Evolutionary conservation across 2,888 invertebrate genomes (phyloP), one percentile per base, ranked within the genome.

Genomic region (Thyatira batis): DNA sequence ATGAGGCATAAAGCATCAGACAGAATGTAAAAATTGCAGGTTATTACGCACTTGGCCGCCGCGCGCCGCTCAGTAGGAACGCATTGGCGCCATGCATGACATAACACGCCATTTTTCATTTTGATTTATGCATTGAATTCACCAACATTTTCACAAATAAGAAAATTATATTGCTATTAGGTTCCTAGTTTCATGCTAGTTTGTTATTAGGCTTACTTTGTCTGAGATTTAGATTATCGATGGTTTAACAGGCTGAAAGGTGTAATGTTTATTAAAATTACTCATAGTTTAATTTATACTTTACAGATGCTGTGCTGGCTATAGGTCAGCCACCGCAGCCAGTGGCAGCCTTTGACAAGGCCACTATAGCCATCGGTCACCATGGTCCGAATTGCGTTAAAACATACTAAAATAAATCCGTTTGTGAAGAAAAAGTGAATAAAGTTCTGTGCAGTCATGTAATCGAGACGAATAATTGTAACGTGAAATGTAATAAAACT

Each of bases 321-420:
- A 78, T 92, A 43, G 92, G 92, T 1, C 87, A 88, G 63, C 92
- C 91, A 1, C 91, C 91, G n/a, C 61, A 60, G 13, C 91, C 92
- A n/a, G 63, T 92, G 5, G 86, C 87, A 49, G 86, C 89, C 1
- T 92, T 92, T 53, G 91, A 91, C 62, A 84, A 88, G 63, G 91
- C 91, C 20, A 79, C 81, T 17, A 88, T 92, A 58, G 85, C 84
- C 5, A 63, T 91, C 5, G 86, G 87, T 4, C 71, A 64, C 51
- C 82, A 77, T 45, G 63, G 71, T 6, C 51, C 53, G n/a, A 10
- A 60, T 17, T 58, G 65, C 51, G 25, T 57, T 25, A 53, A 51
- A 51, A 51, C 48, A 58, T 23, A 52, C 49, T 48, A 52, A 55
- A n/a, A 56, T 53, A 49, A 20, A 52, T 59, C 46, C 39, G 30